phyloP scores from a whole-genome alignment of 1,140 invertebrate genomes.

The Holcopasites calliopsidis region DNA sequence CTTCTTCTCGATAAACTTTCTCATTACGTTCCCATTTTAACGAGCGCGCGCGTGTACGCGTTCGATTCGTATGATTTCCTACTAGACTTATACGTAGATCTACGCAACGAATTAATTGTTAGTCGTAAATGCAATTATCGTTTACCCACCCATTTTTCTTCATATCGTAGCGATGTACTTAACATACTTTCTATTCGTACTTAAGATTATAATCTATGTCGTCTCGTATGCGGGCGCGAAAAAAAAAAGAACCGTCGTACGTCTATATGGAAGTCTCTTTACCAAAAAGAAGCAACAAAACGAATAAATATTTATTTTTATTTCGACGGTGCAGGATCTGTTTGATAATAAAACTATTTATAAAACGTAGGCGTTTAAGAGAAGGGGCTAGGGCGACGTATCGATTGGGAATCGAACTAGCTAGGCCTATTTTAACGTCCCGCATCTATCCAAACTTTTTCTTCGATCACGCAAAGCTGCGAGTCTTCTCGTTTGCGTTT shows the following conservation, averaged over 20 bases:
- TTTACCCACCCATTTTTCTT: background rate
- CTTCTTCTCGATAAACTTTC: background rate
- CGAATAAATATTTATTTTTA: slow-evolving; percentile 61
- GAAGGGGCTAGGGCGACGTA: background rate
- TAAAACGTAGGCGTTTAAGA: slow-evolving; percentile 32
- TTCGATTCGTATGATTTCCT: slow-evolving; percentile 35
- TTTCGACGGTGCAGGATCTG: slow-evolving; percentile 44
- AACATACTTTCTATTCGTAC: slow-evolving; percentile 43
- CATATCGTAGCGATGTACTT: slow-evolving; percentile 27
- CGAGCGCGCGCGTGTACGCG: background rate
- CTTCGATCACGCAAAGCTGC: background rate
- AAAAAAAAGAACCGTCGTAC: slow-evolving; percentile 24
- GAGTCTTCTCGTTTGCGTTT: slow-evolving; percentile 8
- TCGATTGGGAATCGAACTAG: slow-evolving; percentile 5
- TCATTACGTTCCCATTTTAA: slow-evolving; percentile 14
- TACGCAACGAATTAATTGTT: slow-evolving; percentile 45
- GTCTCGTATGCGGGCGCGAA: slow-evolving; percentile 20
- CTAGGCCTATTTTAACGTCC: slow-evolving; percentile 23
- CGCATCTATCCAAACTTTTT: slow-evolving; percentile 40
- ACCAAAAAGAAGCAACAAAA: slow-evolving; percentile 38
- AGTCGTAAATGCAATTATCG: slow-evolving; percentile 17
- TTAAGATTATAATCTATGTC: slow-evolving; percentile 43
- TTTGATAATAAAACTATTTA: slow-evolving; percentile 50
- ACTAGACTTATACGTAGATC: slow-evolving; percentile 37
- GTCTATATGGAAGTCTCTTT: slow-evolving; percentile 49